phyloP scores from a whole-genome alignment of 2,797 vertebrate genomes.

The Pangasius djambal region DNA sequence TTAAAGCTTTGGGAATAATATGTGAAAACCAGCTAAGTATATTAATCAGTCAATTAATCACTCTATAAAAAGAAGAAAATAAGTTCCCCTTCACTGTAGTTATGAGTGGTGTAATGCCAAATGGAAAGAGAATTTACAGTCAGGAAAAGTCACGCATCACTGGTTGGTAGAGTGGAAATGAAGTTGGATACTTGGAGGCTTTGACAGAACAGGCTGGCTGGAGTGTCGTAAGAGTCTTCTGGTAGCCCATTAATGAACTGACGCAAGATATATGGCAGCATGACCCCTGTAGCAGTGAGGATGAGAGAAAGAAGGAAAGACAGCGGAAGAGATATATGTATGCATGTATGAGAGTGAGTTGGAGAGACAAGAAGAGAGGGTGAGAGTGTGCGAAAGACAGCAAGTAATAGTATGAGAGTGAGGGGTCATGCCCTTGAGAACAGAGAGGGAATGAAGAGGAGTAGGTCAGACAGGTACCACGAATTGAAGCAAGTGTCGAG shows the following conservation, averaged over 20 bases:
- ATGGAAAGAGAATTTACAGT: constrained; percentile 10
- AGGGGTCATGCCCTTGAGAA: constrained; percentile 41
- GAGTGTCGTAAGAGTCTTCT: constrained; percentile 7
- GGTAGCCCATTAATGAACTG: constrained; percentile 35
- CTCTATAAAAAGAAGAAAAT: not conserved
- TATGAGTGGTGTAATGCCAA: constrained; percentile 5
- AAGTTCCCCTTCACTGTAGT: not conserved
- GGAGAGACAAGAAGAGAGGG: not conserved
- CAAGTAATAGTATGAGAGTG: constrained; percentile 27
- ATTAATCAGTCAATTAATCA: not conserved
- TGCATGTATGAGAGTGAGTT: not conserved
- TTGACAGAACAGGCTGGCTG: constrained; percentile 16
- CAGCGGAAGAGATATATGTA: not conserved
- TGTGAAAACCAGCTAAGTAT: not conserved
- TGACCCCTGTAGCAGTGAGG: constrained; percentile 30
- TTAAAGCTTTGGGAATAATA: not conserved
- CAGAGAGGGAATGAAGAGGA: constrained; percentile 28
- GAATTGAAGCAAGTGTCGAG: constrained; percentile 8
- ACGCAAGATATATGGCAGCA: constrained; percentile 19
- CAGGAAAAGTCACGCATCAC: constrained; percentile 3
- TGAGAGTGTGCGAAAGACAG: constrained; percentile 23
- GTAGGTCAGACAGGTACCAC: constrained; percentile 28
- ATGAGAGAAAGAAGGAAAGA: not conserved
- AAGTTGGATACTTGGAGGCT: constrained; percentile 3
- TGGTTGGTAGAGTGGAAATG: constrained; percentile 4